Percentiles rank a stretch among this genome's conserved stretches.
phyloP scores from a whole-genome alignment of 2,113 vertebrate genomes.

The Nerophis lumbriciformis region DNA sequence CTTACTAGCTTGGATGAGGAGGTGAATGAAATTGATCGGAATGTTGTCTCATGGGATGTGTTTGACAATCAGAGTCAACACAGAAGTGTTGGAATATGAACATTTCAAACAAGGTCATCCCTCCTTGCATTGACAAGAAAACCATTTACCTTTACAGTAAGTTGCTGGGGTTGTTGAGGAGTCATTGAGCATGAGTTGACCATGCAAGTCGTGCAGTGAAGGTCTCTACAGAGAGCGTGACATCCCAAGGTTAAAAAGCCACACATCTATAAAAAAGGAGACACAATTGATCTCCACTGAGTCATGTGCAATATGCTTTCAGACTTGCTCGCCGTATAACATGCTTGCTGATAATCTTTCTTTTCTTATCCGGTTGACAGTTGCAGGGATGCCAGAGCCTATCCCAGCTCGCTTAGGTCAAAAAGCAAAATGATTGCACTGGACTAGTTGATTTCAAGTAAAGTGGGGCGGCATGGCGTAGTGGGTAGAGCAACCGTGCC shows the following conservation, averaged over 20 bases:
- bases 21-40: constrained; percentile 35
- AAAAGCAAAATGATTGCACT: background rate
- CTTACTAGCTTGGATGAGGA: constrained; percentile 39
- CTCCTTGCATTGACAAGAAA: background rate
- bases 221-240: constrained; percentile 20
- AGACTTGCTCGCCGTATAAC: constrained; percentile 10
- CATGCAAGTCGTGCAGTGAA: constrained; percentile 11
- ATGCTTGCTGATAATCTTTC: constrained; percentile 8
- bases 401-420: background rate
- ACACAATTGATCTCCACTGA: constrained; percentile 37
- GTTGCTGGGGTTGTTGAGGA: constrained; percentile 18
- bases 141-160: background rate
- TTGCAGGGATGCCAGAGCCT: background rate
- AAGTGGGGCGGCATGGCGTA: too few relatives aligned
- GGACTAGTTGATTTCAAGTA: background rate
- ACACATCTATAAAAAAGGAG: constrained; percentile 24
- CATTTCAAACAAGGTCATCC: background rate
- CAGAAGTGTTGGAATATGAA: background rate
- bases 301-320: constrained; percentile 32
- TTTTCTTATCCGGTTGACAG: constrained; percentile 1
- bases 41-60: constrained; percentile 18
- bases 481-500: too few relatives aligned
- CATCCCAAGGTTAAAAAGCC: constrained; percentile 38
- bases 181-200: constrained; percentile 30
- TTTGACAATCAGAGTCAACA: background rate